These are phyloP conservation scores for Rhysida immarginata DNA, from an alignment of 1,140 invertebrate genomes.

Conservation along the genomic window DNA sequence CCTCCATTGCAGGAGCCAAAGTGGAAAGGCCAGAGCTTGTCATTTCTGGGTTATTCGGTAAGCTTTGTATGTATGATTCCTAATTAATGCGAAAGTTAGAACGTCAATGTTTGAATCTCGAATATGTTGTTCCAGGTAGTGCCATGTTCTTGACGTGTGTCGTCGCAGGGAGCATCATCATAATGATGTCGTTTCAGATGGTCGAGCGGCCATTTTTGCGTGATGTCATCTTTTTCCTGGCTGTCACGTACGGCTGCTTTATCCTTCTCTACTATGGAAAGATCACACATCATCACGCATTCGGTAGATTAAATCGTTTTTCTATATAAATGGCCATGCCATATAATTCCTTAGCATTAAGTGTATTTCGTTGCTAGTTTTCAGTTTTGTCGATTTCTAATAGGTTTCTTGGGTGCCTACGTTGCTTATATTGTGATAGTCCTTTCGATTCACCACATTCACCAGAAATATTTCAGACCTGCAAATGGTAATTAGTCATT, in stretches of 20 bases:
- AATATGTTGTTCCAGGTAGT: neutral
- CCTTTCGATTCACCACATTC: neutral
- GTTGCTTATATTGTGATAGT: neutral
- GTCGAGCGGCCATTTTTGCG: constrained; percentile 42
- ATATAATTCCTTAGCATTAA: too few relatives aligned
- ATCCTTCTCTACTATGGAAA: constrained; percentile 8
- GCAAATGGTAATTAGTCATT: too few relatives aligned
- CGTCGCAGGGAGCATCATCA: constrained; percentile 43
- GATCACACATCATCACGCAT: neutral
- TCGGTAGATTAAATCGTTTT: too few relatives aligned
- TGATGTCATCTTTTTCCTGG: constrained; percentile 48
- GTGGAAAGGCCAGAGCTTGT: constrained; percentile 38
- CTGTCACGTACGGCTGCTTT: constrained; percentile 36
- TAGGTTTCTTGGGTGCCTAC: neutral
- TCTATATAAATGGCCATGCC: too few relatives aligned
- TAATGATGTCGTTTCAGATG: constrained; percentile 41
- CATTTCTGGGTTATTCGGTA: constrained; percentile 42
- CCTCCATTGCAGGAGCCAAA: constrained; percentile 37
- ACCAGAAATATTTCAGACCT: too few relatives aligned
- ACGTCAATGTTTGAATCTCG: neutral
- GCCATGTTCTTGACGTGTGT: constrained; percentile 52
- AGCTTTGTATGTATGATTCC: constrained; percentile 36
- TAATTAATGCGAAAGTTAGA: constrained; percentile 10
- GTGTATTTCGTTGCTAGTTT: too few relatives aligned
- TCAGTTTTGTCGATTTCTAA: too few relatives aligned